Evolutionary conservation across 2,797 vertebrate genomes (phyloP), one percentile per base, ranked within the genome.

Genomic region (Paguma larvata): DNA sequence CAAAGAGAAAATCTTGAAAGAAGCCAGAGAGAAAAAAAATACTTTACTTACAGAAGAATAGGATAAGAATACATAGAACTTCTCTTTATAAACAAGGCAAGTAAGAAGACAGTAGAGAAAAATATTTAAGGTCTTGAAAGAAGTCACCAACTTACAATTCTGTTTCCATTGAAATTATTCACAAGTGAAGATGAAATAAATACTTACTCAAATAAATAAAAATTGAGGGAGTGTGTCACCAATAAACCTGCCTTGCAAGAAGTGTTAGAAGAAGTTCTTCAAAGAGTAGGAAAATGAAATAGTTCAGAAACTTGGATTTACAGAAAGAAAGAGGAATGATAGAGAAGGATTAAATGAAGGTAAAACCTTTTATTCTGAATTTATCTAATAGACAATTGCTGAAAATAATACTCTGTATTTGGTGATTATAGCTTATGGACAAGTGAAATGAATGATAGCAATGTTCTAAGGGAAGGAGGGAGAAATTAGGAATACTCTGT

Each of bases 51-150:
- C 65, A 93, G 67, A 90, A 7, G n/a, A 91, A 91, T 27, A 89
- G 62, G n/a, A 32, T 79, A 67, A 79, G 27, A 67, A 78, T 53
- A 44, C 19, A 85, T 25, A 41, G 38, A 30, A 63, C 25, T 88
- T 88, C 65, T 83, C 27, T 94, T 92, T 53, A 82, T 94, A 94
- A 72, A 32, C 38, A 11, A 59, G 16, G 30, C n/a, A 86, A 86
- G 12, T 30, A 93, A 63, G 32, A 72, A 18, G 25, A 80, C 27
- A 62, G 32, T 44, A 62, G 25, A 94, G 18, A 19, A 23, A 82
- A 94, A 72, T 82, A 82, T 63, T 80, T 93, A 16, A 75, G 77
- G 19, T 34, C n/a, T 73, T 72, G n/a, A 62, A 72, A 63, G 53
- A 80, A 93, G 67, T 2, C 10, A n/a, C 25, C 19, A 56, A 70